Evolutionary conservation across 2,797 vertebrate genomes (phyloP), one percentile per base, ranked within the genome.

Genomic region (Chelidonichthys spinosus): DNA sequence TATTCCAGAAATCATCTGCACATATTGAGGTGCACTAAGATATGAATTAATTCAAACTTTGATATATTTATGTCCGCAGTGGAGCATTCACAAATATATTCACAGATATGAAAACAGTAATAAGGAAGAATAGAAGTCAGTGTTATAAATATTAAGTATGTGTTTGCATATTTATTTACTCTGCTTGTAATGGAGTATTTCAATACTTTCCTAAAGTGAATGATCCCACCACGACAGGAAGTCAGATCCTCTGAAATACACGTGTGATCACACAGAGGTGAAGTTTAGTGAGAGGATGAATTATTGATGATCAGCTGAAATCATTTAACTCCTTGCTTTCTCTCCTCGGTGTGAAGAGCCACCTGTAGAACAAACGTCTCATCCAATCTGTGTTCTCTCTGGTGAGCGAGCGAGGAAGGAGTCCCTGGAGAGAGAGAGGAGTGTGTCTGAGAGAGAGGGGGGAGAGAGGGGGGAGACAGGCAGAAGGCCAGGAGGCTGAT

Each of bases 401-500:
- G 84, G 70, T 63, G 84, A 85, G 85, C 70, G 78, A 14, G 85
- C 25, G 25, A 25, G 25, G 25, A 25, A 63, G 66, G 88, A 59
- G 52, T 85, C 86, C 80, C 89, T 0, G 32, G 80, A 79, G 91
- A 79, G 72, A 3, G 81, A 65, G 84, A 36, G 76, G 78, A 80
- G 47, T 49, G 44, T n/a, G 46, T 49, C 80, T 83, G 73, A 73
- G 76, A 80, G 76, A 55, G 25, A 4, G 50, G 11, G 32, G 44
- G 0, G 47, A 4, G n/a, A 7, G 49, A 7, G 52, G 6, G 13
- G 8, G 54, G 74, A 69, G 69, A 65, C 58, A 88, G 91, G 92
- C 94, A 95, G 91, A 92, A 94, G 94, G 93, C 90, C 88, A 85
- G 90, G 71, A 81, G 69, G 39, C 92, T 92, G 94, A 73, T 94